These are phyloP conservation scores for Noturus placidus DNA, from an alignment of 2,113 vertebrate species.

Conservation along the genomic window DNA sequence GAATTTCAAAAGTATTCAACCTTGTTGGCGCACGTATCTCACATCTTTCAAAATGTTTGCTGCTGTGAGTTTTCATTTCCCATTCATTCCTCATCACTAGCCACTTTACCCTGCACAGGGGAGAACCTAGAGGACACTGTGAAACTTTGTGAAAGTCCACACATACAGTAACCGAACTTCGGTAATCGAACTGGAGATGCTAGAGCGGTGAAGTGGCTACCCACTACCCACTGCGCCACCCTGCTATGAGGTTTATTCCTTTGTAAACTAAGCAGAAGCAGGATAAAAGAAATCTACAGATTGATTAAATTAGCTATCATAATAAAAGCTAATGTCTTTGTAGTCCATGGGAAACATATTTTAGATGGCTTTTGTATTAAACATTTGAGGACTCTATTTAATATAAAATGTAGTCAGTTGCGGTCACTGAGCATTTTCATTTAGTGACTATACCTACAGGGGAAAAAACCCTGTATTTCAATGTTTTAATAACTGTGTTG, in stretches of 20 bases:
- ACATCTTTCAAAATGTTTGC: background rate
- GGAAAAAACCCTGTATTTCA: background rate
- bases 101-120: background rate
- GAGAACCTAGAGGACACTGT: background rate
- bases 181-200: background rate
- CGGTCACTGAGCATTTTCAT: background rate
- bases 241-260: background rate
- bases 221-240: background rate
- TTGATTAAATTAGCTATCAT: background rate
- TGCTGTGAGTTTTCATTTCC: background rate
- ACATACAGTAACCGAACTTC: background rate
- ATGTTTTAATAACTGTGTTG: background rate
- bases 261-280: background rate
- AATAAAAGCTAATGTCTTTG: background rate
- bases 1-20: background rate
- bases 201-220: background rate
- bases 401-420: background rate
- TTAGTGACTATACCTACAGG: background rate
- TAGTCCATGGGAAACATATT: background rate
- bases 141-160: background rate
- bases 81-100: background rate
- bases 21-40: background rate
- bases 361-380: background rate
- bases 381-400: background rate
- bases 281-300: background rate